These are phyloP conservation scores for Pristiophorus japonicus DNA, from an alignment of 2,113 vertebrate species.

Conservation along the genomic window DNA sequence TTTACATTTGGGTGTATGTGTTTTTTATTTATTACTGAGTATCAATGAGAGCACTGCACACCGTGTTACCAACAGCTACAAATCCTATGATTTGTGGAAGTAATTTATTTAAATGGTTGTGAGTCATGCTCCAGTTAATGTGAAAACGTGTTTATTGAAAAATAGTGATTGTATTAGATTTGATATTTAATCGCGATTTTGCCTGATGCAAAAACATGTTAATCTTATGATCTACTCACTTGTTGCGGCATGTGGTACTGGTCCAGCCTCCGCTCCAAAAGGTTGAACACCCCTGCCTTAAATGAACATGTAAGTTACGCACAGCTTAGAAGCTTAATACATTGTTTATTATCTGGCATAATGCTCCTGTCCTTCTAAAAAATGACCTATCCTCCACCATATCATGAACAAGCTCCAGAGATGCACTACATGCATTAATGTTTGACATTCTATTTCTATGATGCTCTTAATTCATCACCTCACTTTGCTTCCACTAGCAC, in stretches of 20 bases:
- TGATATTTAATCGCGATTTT: neutral
- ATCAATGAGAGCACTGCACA: neutral
- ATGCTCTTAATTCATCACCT: neutral
- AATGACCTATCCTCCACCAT: neutral
- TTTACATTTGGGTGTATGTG: neutral
- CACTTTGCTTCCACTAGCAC: neutral
- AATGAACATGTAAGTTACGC: neutral
- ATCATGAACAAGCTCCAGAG: neutral
- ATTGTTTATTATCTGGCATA: neutral
- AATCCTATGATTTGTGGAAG: neutral
- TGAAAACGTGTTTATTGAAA: no score
- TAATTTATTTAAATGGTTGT: neutral
- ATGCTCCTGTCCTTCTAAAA: neutral
- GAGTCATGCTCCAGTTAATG: no score
- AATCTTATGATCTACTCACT: neutral
- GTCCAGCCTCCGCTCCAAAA: neutral
- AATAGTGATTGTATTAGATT: neutral
- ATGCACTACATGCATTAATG: neutral
- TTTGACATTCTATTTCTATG: neutral
- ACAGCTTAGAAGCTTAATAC: neutral
- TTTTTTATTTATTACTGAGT: neutral
- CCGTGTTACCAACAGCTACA: neutral
- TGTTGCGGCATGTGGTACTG: neutral
- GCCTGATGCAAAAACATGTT: neutral
- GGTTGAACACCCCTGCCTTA: neutral